These are phyloP conservation scores for Dipodomys stephensi DNA, from an alignment of 2,113 vertebrate species.

Conservation along the genomic window DNA sequence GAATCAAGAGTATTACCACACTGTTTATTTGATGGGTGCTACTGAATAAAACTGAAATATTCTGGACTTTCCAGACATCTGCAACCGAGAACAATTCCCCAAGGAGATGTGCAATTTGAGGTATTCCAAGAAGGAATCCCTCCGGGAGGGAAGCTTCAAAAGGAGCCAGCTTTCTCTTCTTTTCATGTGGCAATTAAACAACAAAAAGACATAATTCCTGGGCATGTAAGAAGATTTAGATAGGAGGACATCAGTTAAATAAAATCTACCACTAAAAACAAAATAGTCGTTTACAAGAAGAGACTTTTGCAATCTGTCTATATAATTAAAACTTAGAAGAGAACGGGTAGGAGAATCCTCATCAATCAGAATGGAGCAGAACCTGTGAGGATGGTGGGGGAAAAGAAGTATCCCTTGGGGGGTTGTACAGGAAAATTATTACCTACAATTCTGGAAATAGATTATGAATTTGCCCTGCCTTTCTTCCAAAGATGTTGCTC, in stretches of 20 bases:
- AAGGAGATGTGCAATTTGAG: background rate
- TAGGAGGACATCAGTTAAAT: constrained; percentile 48
- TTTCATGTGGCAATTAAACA: constrained; percentile 3
- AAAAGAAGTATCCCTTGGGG: constrained; percentile 50
- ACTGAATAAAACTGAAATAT: constrained; percentile 42
- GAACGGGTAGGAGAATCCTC: constrained; percentile 41
- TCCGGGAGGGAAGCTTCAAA: background rate
- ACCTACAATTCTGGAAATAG: constrained; percentile 54
- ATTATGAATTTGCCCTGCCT: constrained; percentile 74
- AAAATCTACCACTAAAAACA: constrained; percentile 63
- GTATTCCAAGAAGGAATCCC: background rate
- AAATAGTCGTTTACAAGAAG: constrained; percentile 72
- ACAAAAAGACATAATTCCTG: background rate
- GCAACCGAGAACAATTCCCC: background rate
- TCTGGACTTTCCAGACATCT: background rate
- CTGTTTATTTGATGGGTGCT: background rate
- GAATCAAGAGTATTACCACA: background rate
- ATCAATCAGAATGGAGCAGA: constrained; percentile 66
- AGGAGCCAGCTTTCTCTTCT: constrained; percentile 5
- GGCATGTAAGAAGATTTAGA: constrained; percentile 3
- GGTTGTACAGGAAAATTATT: constrained; percentile 69
- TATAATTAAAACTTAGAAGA: constrained; percentile 76
- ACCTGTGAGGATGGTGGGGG: constrained; percentile 47
- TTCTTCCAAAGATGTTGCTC: constrained; percentile 56
- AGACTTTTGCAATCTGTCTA: constrained; percentile 72